Conservation (phyloP, 2,797 vertebrate genomes). For the Iguana delicatissima region DNA sequence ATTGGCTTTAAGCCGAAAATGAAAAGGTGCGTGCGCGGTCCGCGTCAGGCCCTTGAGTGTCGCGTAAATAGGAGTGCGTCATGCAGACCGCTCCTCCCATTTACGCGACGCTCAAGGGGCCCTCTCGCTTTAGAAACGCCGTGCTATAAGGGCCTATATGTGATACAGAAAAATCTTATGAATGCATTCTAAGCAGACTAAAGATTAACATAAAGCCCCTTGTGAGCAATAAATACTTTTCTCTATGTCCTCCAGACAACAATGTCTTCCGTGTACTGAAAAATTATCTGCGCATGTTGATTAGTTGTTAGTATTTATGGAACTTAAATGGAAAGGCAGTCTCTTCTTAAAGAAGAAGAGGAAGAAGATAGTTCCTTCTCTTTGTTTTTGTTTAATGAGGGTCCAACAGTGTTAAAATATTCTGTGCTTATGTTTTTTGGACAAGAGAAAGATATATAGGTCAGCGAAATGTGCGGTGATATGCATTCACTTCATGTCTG, state of each 20-base stretch:
- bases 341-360: constrained; percentile 18
- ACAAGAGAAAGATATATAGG: constrained; percentile 49
- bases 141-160: no score
- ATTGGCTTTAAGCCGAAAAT: no score
- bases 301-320: constrained; percentile 52
- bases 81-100: no score
- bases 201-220: constrained; percentile 62
- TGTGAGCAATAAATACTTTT: constrained; percentile 68
- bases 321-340: constrained; percentile 29
- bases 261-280: constrained; percentile 36
- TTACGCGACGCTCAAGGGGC: no score
- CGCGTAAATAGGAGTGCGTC: no score
- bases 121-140: no score
- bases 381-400: neutral
- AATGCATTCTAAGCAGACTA: constrained; percentile 50
- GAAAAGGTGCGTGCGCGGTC: no score
- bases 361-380: constrained; percentile 32
- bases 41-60: no score
- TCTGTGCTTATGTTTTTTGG: constrained; percentile 14
- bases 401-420: constrained; percentile 32
- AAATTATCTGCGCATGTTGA: constrained; percentile 39
- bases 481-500: neutral
- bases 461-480: constrained; percentile 33
- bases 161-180: constrained; percentile 43
- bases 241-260: constrained; percentile 47